Evolutionary conservation across 2,797 vertebrate genomes (phyloP).

Genomic region (Babyrousa celebensis): DNA sequence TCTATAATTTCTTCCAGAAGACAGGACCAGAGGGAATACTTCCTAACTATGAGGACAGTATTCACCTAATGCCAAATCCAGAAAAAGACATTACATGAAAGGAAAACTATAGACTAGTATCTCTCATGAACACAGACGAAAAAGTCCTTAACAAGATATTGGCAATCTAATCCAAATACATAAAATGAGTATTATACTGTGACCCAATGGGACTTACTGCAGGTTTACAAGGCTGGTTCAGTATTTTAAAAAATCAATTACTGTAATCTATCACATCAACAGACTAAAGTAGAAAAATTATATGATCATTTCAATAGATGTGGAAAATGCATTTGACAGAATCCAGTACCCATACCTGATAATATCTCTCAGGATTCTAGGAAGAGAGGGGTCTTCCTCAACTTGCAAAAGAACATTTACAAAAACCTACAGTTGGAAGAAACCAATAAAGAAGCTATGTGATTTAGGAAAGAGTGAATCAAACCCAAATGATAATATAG

Average conservation of each 20-base stretch:
- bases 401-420: not conserved
- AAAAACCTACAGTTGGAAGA: not conserved
- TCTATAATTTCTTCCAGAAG: not conserved
- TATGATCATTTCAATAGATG: not conserved
- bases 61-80: not conserved
- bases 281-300: not conserved
- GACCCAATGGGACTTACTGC: not conserved
- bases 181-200: not conserved
- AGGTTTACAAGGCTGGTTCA: not conserved
- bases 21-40: not conserved
- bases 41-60: not conserved
- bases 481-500: not conserved
- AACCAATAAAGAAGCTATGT: not conserved
- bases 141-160: not conserved
- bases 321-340: not conserved
- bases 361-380: slow-evolving; percentile 13
- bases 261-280: not conserved
- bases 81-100: not conserved
- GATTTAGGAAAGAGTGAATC: not conserved
- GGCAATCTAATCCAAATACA: not conserved
- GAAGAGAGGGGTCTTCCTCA: not conserved
- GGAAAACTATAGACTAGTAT: not conserved
- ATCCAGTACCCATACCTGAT: not conserved
- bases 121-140: not conserved
- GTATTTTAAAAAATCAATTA: not conserved